Evolutionary conservation across 2,113 vertebrate genomes (phyloP), one percentile per base, ranked within the genome.

Genomic region (Malurus alboscapulatus): DNA sequence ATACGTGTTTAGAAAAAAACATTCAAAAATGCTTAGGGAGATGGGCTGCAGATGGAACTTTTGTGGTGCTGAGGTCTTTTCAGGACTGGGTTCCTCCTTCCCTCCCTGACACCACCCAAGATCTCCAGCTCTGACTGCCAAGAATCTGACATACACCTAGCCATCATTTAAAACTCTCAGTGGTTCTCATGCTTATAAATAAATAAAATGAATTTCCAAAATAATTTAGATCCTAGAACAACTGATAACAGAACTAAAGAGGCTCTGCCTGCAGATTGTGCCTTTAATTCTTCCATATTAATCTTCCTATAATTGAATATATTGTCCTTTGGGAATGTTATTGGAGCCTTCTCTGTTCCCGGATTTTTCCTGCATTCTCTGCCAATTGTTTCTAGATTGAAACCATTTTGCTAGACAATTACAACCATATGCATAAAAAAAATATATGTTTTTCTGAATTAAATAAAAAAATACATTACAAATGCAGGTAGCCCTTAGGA

Each of bases 311-410:
- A 97, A 74, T 92, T 92, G 93, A 74, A 96, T 94, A 86, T 57
- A 55, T 7, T 38, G 32, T 96, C 96, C 79, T 95, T 89, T 66
- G 94, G 87, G 88, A 97, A 89, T 54, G 20, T 27, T 94, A 66
- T 91, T 69, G 74, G 84, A 95, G 79, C 69, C 89, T 96, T 86
- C 81, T 92, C 73, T 30, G 14, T 87, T 94, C 68, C 86, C 69
- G 65, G 29, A 25, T 93, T 98, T 97, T 96, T 67, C 84, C 63
- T 95, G 65, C 63, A 96, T 96, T 97, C 78, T 91, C 92, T 97
- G 96, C 91, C 94, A 96, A n/a, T 96, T 92, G 26, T 96, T 96
- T 96, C 79, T 94, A 94, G 81, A 96, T 92, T 27, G 17, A 94
- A 97, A 90, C 50, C 13, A 84, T 87, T 97, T 96, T 83, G 18